Evolutionary conservation across 2,888 invertebrate genomes (phyloP), one percentile per base, ranked within the genome.

Genomic region (Atherix ibis): DNA sequence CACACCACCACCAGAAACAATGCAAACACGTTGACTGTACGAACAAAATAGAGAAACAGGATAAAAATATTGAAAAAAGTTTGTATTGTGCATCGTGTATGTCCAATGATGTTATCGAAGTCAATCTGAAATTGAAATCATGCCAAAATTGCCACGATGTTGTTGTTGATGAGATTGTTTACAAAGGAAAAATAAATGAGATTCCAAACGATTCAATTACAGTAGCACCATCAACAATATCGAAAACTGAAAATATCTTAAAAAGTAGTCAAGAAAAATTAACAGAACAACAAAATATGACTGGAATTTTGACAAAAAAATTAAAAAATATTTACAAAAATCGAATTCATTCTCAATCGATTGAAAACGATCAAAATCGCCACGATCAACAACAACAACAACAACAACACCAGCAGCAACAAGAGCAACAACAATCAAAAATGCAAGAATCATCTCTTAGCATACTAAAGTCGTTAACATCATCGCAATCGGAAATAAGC

Each of bases 121-220:
- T 42, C 22, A 40, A 39, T 34, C 27, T 42, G 32, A 42, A 42
- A 34, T 31, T 42, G 14, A 42, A 39, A 37, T 32, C 42, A 34
- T 42, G 42, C 27, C 38, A 42, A 31, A 38, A 35, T 40, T 42
- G 42, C 26, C 36, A 34, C 24, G 36, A 42, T 33, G 35, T 42
- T 16, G 25, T 35, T 32, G 32, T 42, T 27, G 40, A 42, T 38
- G 40, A 42, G 19, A n/a, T 39, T 3, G 30, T 16, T 19, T 18
- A 5, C 5, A 25, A 24, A n/a, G 17, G 4, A n/a, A 19, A 26
- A 18, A 22, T 18, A 31, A 34, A 10, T 8, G 16, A 14, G 13
- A 15, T n/a, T n/a, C 10, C 17, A 10, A 30, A 17, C 27, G 15
- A 31, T 18, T 27, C 33, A 39, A 25, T 32, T 35, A 16, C 34